Conservation (phyloP, 2,888 invertebrate genomes). For the Volucella inflata region DNA sequence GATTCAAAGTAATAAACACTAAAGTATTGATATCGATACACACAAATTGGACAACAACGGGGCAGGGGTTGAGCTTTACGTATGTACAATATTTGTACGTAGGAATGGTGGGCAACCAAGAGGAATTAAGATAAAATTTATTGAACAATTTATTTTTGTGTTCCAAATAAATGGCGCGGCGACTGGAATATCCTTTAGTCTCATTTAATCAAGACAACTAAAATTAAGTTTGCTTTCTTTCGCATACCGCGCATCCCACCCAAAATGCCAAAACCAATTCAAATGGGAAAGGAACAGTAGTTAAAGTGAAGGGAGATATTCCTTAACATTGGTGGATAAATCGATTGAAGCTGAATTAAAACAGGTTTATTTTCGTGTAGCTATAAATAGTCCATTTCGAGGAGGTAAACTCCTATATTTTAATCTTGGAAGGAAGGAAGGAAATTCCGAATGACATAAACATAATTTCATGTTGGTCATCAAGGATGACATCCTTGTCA, state of each 20-base stretch:
- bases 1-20: constrained; percentile 72
- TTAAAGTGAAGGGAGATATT: too few species aligned
- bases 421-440: not conserved
- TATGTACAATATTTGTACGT: too few species aligned
- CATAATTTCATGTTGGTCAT: constrained; percentile 33
- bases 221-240: constrained; percentile 43
- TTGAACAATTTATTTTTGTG: constrained; percentile 78
- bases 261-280: constrained; percentile 2
- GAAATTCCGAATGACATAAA: constrained; percentile 33
- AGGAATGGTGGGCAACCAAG: constrained; percentile 76
- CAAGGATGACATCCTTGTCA: constrained; percentile 10
- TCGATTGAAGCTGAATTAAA: constrained; percentile 63
- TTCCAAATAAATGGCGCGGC: constrained; percentile 66
- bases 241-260: constrained; percentile 21
- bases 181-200: constrained; percentile 52
- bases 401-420: not conserved
- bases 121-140: constrained; percentile 79
- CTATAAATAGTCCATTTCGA: constrained; percentile 40
- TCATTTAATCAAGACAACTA: constrained; percentile 64
- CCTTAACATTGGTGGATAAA: constrained; percentile 58
- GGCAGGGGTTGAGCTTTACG: constrained; percentile 14
- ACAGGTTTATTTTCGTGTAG: constrained; percentile 42
- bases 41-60: not conserved
- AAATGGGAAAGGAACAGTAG: constrained; percentile 2
- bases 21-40: constrained; percentile 57